These are phyloP conservation scores for Epinotia nisella DNA, from an alignment of 2,888 invertebrate species.

Conservation along the genomic window DNA sequence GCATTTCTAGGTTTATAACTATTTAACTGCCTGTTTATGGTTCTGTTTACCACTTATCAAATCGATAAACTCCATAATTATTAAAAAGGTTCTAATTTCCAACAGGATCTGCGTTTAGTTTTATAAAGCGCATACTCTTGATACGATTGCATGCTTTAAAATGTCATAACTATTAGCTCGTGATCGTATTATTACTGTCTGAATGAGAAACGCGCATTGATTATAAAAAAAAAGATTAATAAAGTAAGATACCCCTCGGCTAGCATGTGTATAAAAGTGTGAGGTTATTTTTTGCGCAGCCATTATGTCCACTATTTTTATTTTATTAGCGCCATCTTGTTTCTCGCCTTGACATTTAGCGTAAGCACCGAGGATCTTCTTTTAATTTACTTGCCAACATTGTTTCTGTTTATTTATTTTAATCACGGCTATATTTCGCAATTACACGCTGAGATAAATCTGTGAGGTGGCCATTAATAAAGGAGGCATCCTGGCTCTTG, in stretches of 20 bases:
- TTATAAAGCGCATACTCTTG: background rate
- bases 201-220: slow-evolving; percentile 37
- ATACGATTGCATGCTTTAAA: slow-evolving; percentile 17
- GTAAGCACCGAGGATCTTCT: slow-evolving; percentile 62
- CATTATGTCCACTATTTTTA: slow-evolving; percentile 55
- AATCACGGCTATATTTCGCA: slow-evolving; percentile 42
- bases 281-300: slow-evolving; percentile 35
- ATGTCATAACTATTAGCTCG: slow-evolving; percentile 29
- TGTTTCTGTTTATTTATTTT: slow-evolving; percentile 44
- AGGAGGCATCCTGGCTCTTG: slow-evolving; percentile 27
- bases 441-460: slow-evolving; percentile 38
- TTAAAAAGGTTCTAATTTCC: slow-evolving; percentile 8
- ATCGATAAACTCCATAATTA: background rate
- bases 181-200: slow-evolving; percentile 40
- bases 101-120: slow-evolving; percentile 13
- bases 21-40: background rate
- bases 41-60: slow-evolving; percentile 4
- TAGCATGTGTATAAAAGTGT: slow-evolving; percentile 34
- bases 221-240: background rate
- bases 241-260: slow-evolving; percentile 24
- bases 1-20: background rate
- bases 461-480: slow-evolving; percentile 37
- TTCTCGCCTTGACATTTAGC: slow-evolving; percentile 76
- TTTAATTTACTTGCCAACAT: slow-evolving; percentile 55
- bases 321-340: slow-evolving; percentile 62